Evolutionary conservation across 2,888 invertebrate genomes (phyloP), one percentile per base, ranked within the genome.

Genomic region (Drosophila sordidapex): DNA sequence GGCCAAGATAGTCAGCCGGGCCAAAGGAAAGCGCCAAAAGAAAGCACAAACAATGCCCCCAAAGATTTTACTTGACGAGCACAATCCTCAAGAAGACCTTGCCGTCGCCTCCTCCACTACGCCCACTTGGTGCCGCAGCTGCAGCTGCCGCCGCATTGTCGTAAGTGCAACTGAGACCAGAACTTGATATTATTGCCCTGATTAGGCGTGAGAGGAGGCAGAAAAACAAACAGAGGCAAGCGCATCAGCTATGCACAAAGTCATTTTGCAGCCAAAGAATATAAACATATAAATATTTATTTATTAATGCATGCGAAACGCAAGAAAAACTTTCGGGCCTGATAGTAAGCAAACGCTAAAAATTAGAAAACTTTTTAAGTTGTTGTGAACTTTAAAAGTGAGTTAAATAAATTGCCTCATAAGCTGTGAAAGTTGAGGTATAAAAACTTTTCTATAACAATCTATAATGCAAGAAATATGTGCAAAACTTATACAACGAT

Each of bases 151-250:
- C 54, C 67, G 51, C 74, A 69, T 69, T 89, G 84, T 82, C 84
- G 80, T 85, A 84, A 85, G 89, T 89, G 89, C 85, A 85, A 82
- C 85, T 74, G 87, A 89, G 85, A 78, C 82, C 69, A 33, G 53
- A 59, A 60, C 25, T 60, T 73, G 69, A 70, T 89, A 79, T 73
- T 87, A 61, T 81, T 89, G 74, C 62, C 67, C 52, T 84, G 85
- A 84, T 84, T 84, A 84, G 77, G 56, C 73, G 57, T 63, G 72
- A 82, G 67, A 79, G 70, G 70, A 7, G 63, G 59, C 21, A 31
- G 18, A 18, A 35, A 56, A 29, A 25, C n/a, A 59, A 35, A 59
- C 33, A 56, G 69, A 68, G 59, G 59, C 21, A 43, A 61, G 33
- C 38, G 46, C 58, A 79, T 85, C 65, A 87, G 65, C 70, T 75